phyloP scores from a whole-genome alignment of 2,888 invertebrate genomes.

The Podotricha telesiphe region DNA sequence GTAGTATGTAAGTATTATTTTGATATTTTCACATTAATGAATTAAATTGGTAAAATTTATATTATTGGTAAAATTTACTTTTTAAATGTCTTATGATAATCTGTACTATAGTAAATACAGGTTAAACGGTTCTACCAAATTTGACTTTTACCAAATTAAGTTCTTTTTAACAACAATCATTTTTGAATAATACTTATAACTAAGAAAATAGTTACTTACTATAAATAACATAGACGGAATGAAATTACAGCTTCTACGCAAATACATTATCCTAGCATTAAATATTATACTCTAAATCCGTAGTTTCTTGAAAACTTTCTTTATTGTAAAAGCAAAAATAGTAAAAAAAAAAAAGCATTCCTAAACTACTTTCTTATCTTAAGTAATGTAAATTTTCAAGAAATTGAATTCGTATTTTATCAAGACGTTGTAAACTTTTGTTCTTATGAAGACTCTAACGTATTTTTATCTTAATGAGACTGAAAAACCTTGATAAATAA shows the following conservation, averaged over 20 bases:
- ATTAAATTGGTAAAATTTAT: no score
- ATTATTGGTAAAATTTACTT: no score
- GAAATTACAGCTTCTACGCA: slow-evolving; percentile 6
- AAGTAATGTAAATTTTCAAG: slow-evolving; percentile 22
- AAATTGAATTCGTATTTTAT: slow-evolving; percentile 27
- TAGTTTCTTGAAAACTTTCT: background rate
- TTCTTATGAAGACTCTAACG: slow-evolving; percentile 18
- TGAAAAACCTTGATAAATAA: slow-evolving; percentile 9
- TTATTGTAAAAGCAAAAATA: background rate
- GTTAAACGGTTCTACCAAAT: no score
- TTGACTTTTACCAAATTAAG: no score
- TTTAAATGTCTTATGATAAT: no score
- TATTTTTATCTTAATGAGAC: slow-evolving; percentile 18
- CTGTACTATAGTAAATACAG: no score
- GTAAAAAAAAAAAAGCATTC: slow-evolving; percentile 6
- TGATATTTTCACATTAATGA: slow-evolving; percentile 6
- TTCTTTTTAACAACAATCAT: no score
- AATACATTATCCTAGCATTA: background rate
- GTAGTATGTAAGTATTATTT: slow-evolving; percentile 92
- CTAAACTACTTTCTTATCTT: slow-evolving; percentile 20
- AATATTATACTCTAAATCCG: background rate
- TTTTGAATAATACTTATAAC: no score
- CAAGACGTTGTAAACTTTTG: slow-evolving; percentile 24
- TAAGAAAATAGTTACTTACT: no score
- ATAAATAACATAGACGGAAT: background rate